These are phyloP conservation scores for Leptobrachium leishanense DNA, from an alignment of 2,113 vertebrate species.

Conservation along the genomic window DNA sequence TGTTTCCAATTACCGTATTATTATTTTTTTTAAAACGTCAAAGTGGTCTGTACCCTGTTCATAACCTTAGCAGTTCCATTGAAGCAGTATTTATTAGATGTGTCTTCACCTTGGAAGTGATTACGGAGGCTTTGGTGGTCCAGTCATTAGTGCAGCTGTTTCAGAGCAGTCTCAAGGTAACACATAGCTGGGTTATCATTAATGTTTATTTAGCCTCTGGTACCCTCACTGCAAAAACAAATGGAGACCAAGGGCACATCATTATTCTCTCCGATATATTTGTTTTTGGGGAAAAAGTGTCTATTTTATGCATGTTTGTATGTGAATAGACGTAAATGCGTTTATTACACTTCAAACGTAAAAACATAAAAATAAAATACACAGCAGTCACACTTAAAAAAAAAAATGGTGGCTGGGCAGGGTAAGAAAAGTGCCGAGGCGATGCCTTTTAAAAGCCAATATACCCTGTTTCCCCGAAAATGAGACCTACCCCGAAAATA, in stretches of 20 bases:
- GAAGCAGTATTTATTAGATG: background rate
- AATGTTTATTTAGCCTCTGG: background rate
- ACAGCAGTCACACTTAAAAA: no score
- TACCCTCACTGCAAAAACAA: background rate
- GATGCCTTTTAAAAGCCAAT: no score
- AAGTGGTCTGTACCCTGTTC: background rate
- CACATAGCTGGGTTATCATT: background rate
- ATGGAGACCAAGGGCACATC: background rate
- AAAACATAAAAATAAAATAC: no score
- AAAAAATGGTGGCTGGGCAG: no score
- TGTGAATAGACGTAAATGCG: background rate
- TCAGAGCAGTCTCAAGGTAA: conserved; percentile 15
- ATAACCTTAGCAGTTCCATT: background rate
- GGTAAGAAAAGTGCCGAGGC: no score
- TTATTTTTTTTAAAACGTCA: no score
- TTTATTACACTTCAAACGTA: no score
- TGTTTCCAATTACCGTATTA: no score
- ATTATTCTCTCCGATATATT: no score
- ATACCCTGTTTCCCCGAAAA: no score
- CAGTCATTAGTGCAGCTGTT: background rate
- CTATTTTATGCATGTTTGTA: background rate
- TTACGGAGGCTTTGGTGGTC: background rate
- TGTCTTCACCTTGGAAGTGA: background rate
- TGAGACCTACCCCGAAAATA: no score
- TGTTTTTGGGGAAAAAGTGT: background rate